Evolutionary conservation across 2,113 vertebrate genomes (phyloP), one percentile per base, ranked within the genome.

Genomic region (Zosterops lateralis): DNA sequence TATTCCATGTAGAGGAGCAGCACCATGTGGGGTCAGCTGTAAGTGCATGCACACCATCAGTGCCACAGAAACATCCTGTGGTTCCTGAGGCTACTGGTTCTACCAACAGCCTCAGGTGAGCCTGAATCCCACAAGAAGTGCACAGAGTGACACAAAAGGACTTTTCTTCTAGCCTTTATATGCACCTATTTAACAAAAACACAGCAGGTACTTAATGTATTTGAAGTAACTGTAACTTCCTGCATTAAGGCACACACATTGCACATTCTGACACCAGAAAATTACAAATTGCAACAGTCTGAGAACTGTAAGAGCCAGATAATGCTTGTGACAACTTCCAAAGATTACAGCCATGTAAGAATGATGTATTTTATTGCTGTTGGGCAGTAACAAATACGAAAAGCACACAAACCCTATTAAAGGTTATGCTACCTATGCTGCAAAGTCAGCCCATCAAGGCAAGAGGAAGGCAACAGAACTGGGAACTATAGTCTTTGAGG

Each of bases 141-240:
- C 60, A 83, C 17, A 18, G 6, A 31, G 24, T 24, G 15, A 26
- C 22, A 54, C 7, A 50, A 42, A 25, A 74, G 28, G 51, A 53
- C 42, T 16, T 22, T 54, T 71, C 29, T 87, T 47, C 60, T 44
- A 70, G 62, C 8, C 22, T 57, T 31, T 34, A 61, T 14, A 66
- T 0, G 1, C 28, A 47, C 10, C n/a, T 45, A 17, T 12, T 58
- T 31, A 45, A 71, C 18, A 73, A 70, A 73, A 76, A 17, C 20
- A 57, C 0, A 3, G 12, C 15, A 13, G 12, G 6, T 45, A 44
- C 36, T 70, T n/a, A 21, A 3, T 17, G 17, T 2, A 20, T 66
- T 47, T 53, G n/a, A 53, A 81, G 36, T 81, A 51, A 58, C 29
- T 51, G 22, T 51, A 25, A 81, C 31, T 40, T 14, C 40, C 40